Percentiles rank a stretch among this genome's conserved stretches.
Conservation (phyloP, 2,888 invertebrate species). For the Sarcophaga variegata region DNA sequence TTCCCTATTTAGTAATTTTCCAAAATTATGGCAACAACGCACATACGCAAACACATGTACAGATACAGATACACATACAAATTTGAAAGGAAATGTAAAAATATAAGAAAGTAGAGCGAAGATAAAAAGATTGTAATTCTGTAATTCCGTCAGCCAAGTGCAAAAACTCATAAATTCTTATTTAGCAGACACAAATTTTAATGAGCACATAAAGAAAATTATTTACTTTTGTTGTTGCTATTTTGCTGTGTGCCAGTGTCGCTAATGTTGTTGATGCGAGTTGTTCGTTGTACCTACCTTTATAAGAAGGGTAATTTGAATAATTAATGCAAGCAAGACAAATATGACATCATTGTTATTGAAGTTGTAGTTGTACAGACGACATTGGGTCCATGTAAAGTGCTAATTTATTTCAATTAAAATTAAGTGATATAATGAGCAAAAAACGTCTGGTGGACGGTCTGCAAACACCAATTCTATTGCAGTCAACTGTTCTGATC, state of each 20-base stretch:
- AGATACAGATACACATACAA: neutral
- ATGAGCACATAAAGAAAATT: constrained; percentile 53
- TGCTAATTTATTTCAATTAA: neutral
- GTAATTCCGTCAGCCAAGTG: constrained; percentile 20
- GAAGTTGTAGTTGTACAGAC: neutral
- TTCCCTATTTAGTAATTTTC: neutral
- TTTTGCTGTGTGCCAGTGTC: neutral
- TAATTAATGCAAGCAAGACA: constrained; percentile 24
- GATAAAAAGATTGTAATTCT: constrained; percentile 27
- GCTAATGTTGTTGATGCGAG: neutral
- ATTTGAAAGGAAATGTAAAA: neutral
- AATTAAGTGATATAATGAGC: neutral
- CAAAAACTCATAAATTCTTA: constrained; percentile 61
- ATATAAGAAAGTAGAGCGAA: neutral
- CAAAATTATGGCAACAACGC: neutral
- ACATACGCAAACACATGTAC: neutral
- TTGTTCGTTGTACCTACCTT: neutral
- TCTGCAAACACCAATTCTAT: too few species aligned
- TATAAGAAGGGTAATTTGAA: constrained; percentile 20
- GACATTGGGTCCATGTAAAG: constrained; percentile 10
- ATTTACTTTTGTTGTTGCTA: constrained; percentile 7
- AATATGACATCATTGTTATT: neutral
- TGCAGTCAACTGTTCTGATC: too few species aligned
- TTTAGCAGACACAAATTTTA: constrained; percentile 7
- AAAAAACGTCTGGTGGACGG: too few species aligned